Base-by-base conservation (phyloP, 2,888 invertebrate genomes). In the Drosophila mercatorum region DNA sequence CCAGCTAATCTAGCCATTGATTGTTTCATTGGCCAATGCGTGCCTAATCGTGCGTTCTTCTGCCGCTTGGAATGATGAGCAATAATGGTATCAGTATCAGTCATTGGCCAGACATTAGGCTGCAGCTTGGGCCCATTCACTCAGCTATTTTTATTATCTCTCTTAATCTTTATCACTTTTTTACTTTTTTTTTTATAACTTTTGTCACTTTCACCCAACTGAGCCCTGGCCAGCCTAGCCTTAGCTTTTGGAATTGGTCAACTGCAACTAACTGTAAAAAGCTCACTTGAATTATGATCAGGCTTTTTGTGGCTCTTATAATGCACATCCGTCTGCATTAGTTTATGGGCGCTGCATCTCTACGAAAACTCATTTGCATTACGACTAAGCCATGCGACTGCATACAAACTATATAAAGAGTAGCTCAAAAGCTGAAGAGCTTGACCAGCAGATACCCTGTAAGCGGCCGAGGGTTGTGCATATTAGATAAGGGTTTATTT, bases 231-330 rank as follows among this genome's bases (percentile, higher is more conserved):
- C 64, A 51, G 14, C 46, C 8, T 14, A 44, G n/a, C 51, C n/a
- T 26, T 28, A 34, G 28, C 75, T 66, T 26, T 38, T 38, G 28
- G 36, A 59, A 62, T 52, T 72, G 62, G 86, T 69, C 75, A 80
- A 51, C 72, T 68, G 44, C 58, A 44, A 7, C 49, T 70, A 80
- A 80, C 80, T 80, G 75, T 61, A 66, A 75, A 85, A 80, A 68
- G 53, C 86, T 53, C 66, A 56, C 47, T 31, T 7, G 68, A 71
- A 64, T 72, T 59, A 76, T 78, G 76, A 61, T 40, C 63, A 80
- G 11, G 75, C 44, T 74, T 62, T 41, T 61, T 55, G 28, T 49
- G 31, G 31, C 14, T 44, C 1, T 11, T 40, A 63, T 43, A 63
- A 64, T 44, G 65, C 71, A 75, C 83, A 83, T 77, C 77, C 83